A percentile compares a stretch with the other conserved stretches of the same genome.
phyloP scores from a whole-genome alignment of 2,113 vertebrate genomes.

The Dipodomys ordii region DNA sequence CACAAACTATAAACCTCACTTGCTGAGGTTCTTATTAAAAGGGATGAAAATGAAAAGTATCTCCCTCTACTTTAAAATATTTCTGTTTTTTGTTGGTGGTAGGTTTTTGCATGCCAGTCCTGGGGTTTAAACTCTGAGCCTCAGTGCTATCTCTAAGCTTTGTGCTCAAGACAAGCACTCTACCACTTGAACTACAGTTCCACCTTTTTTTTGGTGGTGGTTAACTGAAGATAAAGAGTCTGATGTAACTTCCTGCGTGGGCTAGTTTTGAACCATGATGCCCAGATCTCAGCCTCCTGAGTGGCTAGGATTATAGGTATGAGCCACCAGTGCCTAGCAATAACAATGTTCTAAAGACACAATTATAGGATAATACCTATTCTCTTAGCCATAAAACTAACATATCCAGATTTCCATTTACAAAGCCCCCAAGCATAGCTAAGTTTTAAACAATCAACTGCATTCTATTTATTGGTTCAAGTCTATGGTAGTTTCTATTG shows the following conservation, averaged over 20 bases:
- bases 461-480: slow-evolving; percentile 3
- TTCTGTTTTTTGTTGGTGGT: neutral
- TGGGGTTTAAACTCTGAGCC: neutral
- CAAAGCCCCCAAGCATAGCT: neutral
- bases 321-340: neutral
- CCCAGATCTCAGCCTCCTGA: neutral
- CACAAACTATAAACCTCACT: neutral
- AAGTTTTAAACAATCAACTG: slow-evolving; percentile 18
- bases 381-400: slow-evolving; percentile 35
- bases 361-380: neutral
- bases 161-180: too few relatives aligned
- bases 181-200: too few relatives aligned
- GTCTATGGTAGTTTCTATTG: neutral
- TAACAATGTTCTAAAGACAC: slow-evolving; percentile 4
- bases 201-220: too few relatives aligned
- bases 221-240: too few relatives aligned
- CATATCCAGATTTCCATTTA: slow-evolving; percentile 2
- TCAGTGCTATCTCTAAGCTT: too few relatives aligned
- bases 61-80: slow-evolving; percentile 1
- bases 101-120: neutral
- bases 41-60: neutral
- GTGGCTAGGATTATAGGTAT: neutral
- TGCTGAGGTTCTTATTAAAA: neutral
- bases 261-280: neutral
- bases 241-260: too few relatives aligned